Evolutionary conservation across 2,888 invertebrate genomes (phyloP), one percentile per base, ranked within the genome.

Genomic region (Drymonia ruficornis): DNA sequence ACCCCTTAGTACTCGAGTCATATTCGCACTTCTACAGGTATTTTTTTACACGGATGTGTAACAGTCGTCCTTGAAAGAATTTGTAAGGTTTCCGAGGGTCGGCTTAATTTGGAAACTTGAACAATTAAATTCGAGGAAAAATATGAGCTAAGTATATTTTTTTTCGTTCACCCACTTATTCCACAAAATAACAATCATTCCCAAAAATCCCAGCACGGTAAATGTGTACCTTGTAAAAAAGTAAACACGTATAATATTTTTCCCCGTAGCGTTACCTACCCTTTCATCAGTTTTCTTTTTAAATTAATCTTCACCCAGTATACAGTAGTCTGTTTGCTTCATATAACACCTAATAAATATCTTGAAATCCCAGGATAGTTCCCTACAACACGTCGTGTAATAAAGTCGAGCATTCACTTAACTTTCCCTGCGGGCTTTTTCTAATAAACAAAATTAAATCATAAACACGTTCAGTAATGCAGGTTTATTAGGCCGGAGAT

Each of bases 381-480:
- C 12, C 5, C 38, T 43, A 29, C 13, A 53, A 38, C n/a, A 44
- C 36, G 13, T 50, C 36, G 47, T 50, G 31, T 47, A 34, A 55
- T 55, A 55, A 50, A 40, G 36, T 50, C 15, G 1, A 46, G 36
- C 16, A 15, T 50, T 43, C 15, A 36, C 23, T 36, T 49, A 23
- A 50, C 16, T 52, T 59, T 49, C 46, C 29, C 28, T 15, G 34
- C 31, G 36, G 11, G 23, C 42, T 44, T 42, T 55, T 61, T 54
- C 50, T 61, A 57, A 66, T 55, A 63, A 59, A 61, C 53, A 45
- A 56, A 58, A 65, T 63, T 28, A 52, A 56, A 58, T 59, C 54
- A 55, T 61, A 50, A 56, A 64, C 51, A 55, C 50, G 42, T 61
- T 58, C 45, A 54, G 52, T 61, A 63, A 59, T 50, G 29, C 42